Base-by-base conservation (phyloP, 2,888 invertebrate species). In the Archips crataeganus region DNA sequence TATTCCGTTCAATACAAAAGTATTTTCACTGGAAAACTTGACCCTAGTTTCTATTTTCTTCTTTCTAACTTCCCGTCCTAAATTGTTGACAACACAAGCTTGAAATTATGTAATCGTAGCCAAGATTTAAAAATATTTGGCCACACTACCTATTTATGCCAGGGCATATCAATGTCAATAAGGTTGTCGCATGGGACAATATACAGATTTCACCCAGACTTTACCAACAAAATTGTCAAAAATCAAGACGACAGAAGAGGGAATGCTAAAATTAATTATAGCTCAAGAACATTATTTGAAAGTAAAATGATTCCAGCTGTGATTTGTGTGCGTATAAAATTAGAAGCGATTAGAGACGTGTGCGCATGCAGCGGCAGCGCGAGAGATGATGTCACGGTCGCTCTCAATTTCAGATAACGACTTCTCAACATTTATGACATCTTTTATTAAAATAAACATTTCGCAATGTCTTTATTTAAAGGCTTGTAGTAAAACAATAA, bases 361-460 rank as follows among this genome's bases (percentile, higher is more conserved):
- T 62, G 42, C 54, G 54, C 61, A 5, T 62, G 36, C 49, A 32
- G 54, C 9, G 49, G 32, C 57, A 39, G 57, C 23, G 61, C 23
- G 34, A 8, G 61, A 66, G 51, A 68, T 73, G 62, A 73, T 63
- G 72, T 73, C 72, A 68, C 59, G 68, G 36, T 71, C 54, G 23
- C 47, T 32, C 63, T 68, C 23, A 10, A 57, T 68, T 68, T 57
- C 62, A 54, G 68, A 68, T 68, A 73, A 73, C 32, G 62, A 34
- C 36, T 39, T 23, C 67, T 67, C 36, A 51, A 42, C n/a, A 54
- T 51, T 66, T 42, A 66, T 65, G 59, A 51, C 39, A 49, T 11
- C 5, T 9, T 60, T n/a, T n/a, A 54, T 51, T 42, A 47, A 36
- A 54, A 34, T 34, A 6, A 15, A 45, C 32, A 34, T 34, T 62